phyloP scores from a whole-genome alignment of 2,797 vertebrate species.

The Gymnocypris eckloni region DNA sequence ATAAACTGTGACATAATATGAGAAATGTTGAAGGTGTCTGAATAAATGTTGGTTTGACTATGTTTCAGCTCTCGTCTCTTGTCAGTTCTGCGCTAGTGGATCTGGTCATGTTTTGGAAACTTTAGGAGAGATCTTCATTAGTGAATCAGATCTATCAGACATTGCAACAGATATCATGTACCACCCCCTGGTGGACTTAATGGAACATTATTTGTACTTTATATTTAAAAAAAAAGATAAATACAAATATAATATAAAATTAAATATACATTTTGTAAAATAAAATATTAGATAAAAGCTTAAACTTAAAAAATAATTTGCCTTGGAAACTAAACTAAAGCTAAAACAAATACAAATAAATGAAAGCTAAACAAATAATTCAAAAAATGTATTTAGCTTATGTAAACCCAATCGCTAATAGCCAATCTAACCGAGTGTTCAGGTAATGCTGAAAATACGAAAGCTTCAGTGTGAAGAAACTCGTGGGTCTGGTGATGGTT shows the following conservation, averaged over 20 bases:
- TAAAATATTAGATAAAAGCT: no score
- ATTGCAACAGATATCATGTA: neutral
- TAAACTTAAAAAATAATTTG: neutral
- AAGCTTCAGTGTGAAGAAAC: slow-evolving; percentile 39
- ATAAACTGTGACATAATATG: no score
- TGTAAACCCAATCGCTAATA: neutral
- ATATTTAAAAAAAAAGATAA: neutral
- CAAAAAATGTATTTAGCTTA: neutral
- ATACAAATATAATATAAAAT: neutral
- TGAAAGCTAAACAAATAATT: neutral
- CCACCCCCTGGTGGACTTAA: slow-evolving; percentile 50
- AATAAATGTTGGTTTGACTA: no score
- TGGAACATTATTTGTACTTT: neutral
- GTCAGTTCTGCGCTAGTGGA: neutral
- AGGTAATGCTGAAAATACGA: neutral
- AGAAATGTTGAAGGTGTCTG: no score
- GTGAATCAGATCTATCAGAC: neutral
- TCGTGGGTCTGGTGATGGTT: slow-evolving; percentile 26
- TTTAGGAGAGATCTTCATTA: neutral
- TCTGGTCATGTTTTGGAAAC: neutral
- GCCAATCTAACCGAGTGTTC: neutral
- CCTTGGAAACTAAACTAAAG: neutral
- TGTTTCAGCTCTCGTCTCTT: neutral
- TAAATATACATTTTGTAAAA: no score
- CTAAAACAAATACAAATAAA: neutral